Base-by-base conservation (phyloP, 2,888 invertebrate genomes). In the Xestia ashworthii region DNA sequence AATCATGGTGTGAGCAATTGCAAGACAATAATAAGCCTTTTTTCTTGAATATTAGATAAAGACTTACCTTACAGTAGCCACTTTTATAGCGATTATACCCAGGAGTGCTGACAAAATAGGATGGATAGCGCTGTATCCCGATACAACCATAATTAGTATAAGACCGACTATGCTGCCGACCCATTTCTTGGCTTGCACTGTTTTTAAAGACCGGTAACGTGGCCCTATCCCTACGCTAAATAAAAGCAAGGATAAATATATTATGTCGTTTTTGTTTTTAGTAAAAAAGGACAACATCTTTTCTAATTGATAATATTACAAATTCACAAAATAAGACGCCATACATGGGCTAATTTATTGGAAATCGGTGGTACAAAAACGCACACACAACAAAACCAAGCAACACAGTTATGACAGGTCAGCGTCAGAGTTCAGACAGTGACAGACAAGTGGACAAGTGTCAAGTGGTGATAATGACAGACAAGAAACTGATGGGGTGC, bases 201-300 rank as follows among this genome's bases (percentile, higher is more conserved):
- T 89, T 32, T 85, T 88, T 78, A 96, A 95, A 89, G 96, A 96
- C 82, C 97, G 97, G 86, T 98, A 98, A 90, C 97, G 97, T 58
- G 97, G 97, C 0, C 98, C 98, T 88, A 98, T 97, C 32, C 95
- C 97, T 80, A 98, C 97, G 91, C 98, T 98, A 72, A 97, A 96
- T 72, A 98, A 91, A 81, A 98, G 94, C 71, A 98, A 95, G 22
- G 96, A 92, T 73, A 98, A 96, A 93, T 98, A 98, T 88, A 98
- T 96, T 73, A 98, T 95, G 94, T 98, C 98, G 92, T 98, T 98
- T 89, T 97, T 94, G 91, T 97, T 97, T 97, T 98, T 98, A 70
- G 90, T 91, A 68, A 96, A 58, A 87, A 96, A 95, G 4, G 93
- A 81, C 83, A 91, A 89, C 95, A 96, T 95, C 87, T 89, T 90